These are phyloP conservation scores for Meleagris gallopavo DNA, from an alignment of 2,113 vertebrate genomes.

Conservation along the genomic window DNA sequence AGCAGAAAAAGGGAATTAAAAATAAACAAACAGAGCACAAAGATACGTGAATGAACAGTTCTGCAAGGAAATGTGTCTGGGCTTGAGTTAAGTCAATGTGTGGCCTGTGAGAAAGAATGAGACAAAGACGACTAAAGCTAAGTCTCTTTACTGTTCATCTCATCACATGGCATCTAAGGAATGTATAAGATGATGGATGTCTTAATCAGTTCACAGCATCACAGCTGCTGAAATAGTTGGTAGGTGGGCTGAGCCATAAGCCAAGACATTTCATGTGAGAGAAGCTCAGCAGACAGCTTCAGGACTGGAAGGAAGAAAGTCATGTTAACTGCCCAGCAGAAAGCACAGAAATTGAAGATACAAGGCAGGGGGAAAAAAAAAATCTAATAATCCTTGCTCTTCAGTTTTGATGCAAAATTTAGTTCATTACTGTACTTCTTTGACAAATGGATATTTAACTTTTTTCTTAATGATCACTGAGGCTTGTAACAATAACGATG, in stretches of 20 bases:
- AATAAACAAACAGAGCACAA: conserved; percentile 2
- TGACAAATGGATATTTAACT: neutral
- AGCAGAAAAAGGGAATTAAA: neutral
- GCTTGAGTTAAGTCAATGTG: neutral
- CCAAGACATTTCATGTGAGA: conserved; percentile 43
- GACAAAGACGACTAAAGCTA: neutral
- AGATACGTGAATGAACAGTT: conserved; percentile 1
- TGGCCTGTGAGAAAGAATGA: neutral
- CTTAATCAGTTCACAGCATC: conserved; percentile 7
- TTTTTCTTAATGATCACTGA: neutral
- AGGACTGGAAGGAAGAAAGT: neutral
- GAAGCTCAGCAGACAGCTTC: conserved; percentile 9
- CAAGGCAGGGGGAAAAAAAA: neutral
- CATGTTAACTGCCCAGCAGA: neutral
- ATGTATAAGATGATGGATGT: neutral
- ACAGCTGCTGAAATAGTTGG: conserved; percentile 45
- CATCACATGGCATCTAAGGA: neutral
- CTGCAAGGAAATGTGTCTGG: neutral
- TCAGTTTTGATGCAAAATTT: neutral
- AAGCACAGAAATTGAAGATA: neutral
- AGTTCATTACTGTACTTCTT: neutral
- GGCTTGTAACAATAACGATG: neutral
- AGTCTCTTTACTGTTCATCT: neutral
- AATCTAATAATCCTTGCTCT: neutral
- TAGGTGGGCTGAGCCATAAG: conserved; percentile 52